These are phyloP conservation scores for Synodontis membranacea DNA, from an alignment of 2,113 vertebrate species.

Conservation along the genomic window DNA sequence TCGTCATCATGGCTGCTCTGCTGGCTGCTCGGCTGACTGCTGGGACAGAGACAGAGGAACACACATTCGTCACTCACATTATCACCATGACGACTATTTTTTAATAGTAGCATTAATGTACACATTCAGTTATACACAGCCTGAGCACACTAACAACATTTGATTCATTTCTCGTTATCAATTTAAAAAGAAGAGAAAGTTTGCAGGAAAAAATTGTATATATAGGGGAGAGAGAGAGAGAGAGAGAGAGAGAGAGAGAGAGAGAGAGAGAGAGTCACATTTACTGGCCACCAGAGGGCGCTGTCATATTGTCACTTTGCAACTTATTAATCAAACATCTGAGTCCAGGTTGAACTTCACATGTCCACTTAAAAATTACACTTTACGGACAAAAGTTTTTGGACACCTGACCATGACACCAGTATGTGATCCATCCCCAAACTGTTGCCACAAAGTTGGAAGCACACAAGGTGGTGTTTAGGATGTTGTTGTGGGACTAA, in stretches of 20 bases:
- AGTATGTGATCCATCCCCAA: too few species aligned
- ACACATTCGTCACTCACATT: constrained; percentile 35
- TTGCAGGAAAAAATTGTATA: background rate
- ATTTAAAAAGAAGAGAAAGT: background rate
- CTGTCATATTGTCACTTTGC: constrained; percentile 10
- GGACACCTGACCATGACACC: too few species aligned
- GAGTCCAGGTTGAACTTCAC: background rate
- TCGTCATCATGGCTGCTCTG: constrained; percentile 92
- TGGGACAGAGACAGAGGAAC: constrained; percentile 69
- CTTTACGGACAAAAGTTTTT: too few species aligned
- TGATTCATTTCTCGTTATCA: background rate
- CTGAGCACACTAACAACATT: too few species aligned
- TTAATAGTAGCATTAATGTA: background rate
- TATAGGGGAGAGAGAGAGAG: background rate
- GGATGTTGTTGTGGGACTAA: too few species aligned
- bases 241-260: background rate
- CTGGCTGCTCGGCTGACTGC: constrained; percentile 88
- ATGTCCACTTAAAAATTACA: too few species aligned
- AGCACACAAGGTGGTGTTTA: too few species aligned
- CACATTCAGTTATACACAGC: background rate
- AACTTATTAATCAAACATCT: too few species aligned
- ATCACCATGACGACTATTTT: background rate
- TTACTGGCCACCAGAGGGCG: constrained; percentile 37
- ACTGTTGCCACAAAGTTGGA: too few species aligned
- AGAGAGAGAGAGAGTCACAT: background rate